Conservation (phyloP, 2,888 invertebrate genomes). For the Biston betularia region DNA sequence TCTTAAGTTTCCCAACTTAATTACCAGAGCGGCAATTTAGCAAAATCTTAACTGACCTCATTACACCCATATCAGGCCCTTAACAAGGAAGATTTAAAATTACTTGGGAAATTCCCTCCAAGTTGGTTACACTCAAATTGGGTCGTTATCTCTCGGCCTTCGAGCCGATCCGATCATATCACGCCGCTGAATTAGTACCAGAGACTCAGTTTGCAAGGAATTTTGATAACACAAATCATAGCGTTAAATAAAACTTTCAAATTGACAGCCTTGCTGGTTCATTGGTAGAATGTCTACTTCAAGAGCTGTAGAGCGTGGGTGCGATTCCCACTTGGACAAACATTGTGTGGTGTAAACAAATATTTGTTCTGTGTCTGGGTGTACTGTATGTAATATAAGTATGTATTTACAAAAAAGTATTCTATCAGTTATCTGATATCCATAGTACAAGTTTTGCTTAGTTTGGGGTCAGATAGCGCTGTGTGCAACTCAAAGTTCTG, state of each 20-base stretch:
- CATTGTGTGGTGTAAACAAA: no score
- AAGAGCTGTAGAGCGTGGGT: no score
- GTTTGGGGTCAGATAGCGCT: no score
- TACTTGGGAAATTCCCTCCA: slow-evolving; percentile 33
- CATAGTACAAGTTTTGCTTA: no score
- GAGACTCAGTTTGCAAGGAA: slow-evolving; percentile 5
- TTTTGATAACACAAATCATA: slow-evolving; percentile 2
- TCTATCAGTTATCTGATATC: no score
- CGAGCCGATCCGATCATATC: slow-evolving; percentile 23
- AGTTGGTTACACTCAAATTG: slow-evolving; percentile 34
- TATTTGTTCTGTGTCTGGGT: no score
- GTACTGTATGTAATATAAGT: no score
- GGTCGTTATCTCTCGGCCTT: slow-evolving; percentile 24
- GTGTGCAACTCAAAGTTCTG: no score
- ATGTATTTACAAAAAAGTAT: no score
- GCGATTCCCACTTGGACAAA: no score
- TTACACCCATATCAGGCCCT: slow-evolving; percentile 32
- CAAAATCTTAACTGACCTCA: slow-evolving; percentile 35
- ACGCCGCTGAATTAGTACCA: slow-evolving; percentile 13
- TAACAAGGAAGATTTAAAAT: slow-evolving; percentile 37
- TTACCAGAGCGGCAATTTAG: slow-evolving; percentile 29
- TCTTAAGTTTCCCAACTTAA: slow-evolving; percentile 23
- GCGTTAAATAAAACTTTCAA: slow-evolving; percentile 5
- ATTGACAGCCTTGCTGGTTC: no score
- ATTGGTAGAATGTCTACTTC: no score